Base-by-base conservation (phyloP, 2,797 vertebrate species). In the Melopsittacus undulatus region DNA sequence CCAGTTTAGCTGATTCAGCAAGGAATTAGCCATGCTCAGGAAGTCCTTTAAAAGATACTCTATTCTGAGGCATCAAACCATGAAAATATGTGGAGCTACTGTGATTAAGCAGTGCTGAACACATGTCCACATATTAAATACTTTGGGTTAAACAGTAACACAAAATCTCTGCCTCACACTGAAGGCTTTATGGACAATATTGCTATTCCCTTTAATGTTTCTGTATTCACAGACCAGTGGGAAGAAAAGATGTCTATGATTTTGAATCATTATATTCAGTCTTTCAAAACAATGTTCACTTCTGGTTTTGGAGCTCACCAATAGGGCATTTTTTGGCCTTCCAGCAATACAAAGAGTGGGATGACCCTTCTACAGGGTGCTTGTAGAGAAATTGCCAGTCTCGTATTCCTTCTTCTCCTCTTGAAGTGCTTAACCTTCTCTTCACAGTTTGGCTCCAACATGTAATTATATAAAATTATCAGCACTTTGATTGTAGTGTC, bases 381-480 rank as follows among this genome's bases (percentile, higher is more conserved):
- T 89, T 68, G 49, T 16, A 49, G 18, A 42, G 62, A 88, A 95
- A 94, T 45, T 88, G 46, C 22, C 3, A 0, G 43, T 77, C 75
- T 80, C 3, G 0, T 18, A 59, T 73, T 86, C 54, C 54, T 83
- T 46, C 38, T 0, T 27, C 42, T 93, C 51, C 87, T 95, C 77
- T 90, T 66, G 29, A 96, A 92, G 89, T 95, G 87, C 92, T 96
- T 96, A 94, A 97, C 92, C 95, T 96, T 94, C 91, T 90, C 89
- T 30, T 94, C 91, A 0, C 92, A 95, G 95, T 95, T 95, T 94
- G 95, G 63, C 80, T 95, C 92, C 94, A 90, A 18, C 67, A 30
- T 63, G 73, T 84, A 96, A 96, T 97, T 96, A 92, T 46, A 90
- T 79, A 83, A 80, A 96, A 95, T 96, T 96, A 96, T 63, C 66